Conservation (phyloP, 1,140 invertebrate species). For the Nilaparvata lugens region DNA sequence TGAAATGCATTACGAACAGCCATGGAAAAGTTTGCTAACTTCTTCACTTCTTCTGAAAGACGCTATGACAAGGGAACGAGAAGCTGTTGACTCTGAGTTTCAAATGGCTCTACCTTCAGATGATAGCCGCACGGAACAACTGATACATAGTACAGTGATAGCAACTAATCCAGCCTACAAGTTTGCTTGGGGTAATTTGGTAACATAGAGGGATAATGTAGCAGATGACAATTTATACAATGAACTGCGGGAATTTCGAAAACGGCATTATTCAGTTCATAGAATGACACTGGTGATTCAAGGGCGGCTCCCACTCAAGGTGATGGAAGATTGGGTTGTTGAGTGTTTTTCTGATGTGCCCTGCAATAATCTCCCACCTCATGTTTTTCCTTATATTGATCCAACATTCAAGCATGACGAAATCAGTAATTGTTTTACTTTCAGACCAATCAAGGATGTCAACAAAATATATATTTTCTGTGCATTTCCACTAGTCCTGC, state of each 20-base stretch:
- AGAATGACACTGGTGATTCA: conserved; percentile 78
- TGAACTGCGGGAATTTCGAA: conserved; percentile 66
- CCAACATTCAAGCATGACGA: conserved; percentile 44
- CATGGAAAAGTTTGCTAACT: conserved; percentile 81
- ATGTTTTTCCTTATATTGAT: conserved; percentile 45
- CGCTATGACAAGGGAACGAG: conserved; percentile 81
- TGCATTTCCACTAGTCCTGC: conserved; percentile 63
- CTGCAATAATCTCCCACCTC: conserved; percentile 47
- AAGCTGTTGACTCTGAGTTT: conserved; percentile 88
- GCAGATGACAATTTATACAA: conserved; percentile 51
- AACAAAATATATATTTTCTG: conserved; percentile 67
- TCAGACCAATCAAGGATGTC: conserved; percentile 68
- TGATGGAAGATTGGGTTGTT: conserved; percentile 56
- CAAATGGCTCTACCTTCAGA: conserved; percentile 60
- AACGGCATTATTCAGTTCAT: conserved; percentile 77
- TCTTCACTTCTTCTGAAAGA: conserved; percentile 77
- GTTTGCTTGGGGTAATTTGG: conserved; percentile 79
- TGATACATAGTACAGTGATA: conserved; percentile 44
- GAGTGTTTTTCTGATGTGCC: conserved; percentile 53
- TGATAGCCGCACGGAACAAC: conserved; percentile 56
- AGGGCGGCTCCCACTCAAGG: conserved; percentile 67
- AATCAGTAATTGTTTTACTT: conserved; percentile 66
- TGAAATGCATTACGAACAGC: conserved; percentile 60
- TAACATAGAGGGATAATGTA: conserved; percentile 61
- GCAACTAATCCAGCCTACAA: conserved; percentile 60